Evolutionary conservation across 2,888 invertebrate genomes (phyloP).

Genomic region (Drosophila meridionalis): DNA sequence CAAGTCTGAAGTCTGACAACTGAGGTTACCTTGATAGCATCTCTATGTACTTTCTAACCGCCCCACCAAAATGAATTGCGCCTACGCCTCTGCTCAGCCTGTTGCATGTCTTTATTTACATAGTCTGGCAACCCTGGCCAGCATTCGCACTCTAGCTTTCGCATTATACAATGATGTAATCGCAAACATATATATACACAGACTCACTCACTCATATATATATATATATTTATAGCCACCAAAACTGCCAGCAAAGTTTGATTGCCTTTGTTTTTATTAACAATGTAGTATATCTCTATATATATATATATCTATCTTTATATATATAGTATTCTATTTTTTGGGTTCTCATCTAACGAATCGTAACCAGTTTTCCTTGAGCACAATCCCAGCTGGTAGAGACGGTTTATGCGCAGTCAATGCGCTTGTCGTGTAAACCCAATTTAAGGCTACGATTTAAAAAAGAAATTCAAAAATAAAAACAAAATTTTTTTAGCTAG

Average conservation of each 20-base stretch:
- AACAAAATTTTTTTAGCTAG: conserved; percentile 45
- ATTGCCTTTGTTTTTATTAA: conserved; percentile 3
- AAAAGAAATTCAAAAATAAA: conserved; percentile 11
- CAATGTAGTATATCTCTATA: neutral
- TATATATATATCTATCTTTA: neutral
- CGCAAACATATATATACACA: neutral
- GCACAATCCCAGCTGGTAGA: conserved; percentile 29
- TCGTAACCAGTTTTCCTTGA: conserved; percentile 39
- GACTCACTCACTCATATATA: conserved; percentile 15
- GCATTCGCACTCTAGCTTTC: conserved; percentile 7
- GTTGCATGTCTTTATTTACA: conserved; percentile 1
- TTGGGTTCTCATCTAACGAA: conserved; percentile 19
- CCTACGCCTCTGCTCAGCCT: conserved; percentile 14
- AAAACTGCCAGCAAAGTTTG: conserved; percentile 40
- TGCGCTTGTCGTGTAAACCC: conserved; percentile 16
- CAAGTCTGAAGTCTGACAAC: conserved; percentile 58
- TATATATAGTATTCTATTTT: neutral
- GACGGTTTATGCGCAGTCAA: conserved; percentile 27
- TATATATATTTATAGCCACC: conserved; percentile 26
- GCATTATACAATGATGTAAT: conserved; percentile 1
- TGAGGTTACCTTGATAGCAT: conserved; percentile 37
- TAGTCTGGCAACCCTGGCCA: conserved; percentile 17
- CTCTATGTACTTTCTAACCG: conserved; percentile 27
- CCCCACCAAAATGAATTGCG: conserved; percentile 23
- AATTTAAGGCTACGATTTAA: conserved; percentile 4